Evolutionary conservation across 2,888 invertebrate species (phyloP).

Genomic region (Temnothorax ravouxi): DNA sequence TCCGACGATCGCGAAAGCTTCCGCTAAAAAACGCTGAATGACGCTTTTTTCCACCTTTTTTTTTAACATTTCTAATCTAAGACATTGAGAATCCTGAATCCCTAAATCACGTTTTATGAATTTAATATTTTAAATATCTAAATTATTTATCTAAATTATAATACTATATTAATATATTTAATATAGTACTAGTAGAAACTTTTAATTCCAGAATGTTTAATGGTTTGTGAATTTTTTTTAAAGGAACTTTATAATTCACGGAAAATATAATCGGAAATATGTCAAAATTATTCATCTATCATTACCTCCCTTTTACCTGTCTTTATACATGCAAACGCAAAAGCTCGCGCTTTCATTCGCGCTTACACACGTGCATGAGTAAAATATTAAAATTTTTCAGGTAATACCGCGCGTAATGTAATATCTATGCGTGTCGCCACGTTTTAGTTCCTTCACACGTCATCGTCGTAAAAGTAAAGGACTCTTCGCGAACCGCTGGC

Average conservation of each 20-base stretch:
- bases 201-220: not conserved
- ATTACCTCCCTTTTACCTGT: not conserved
- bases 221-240: not conserved
- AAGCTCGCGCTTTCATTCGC: not conserved
- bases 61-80: not conserved
- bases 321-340: not conserved
- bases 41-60: not conserved
- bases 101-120: not conserved
- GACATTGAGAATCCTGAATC: not conserved
- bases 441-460: slow-evolving; percentile 39
- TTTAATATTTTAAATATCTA: not conserved
- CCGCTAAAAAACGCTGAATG: not conserved
- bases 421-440: slow-evolving; percentile 44
- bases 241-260: not conserved
- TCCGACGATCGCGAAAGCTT: not conserved
- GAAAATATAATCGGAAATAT: slow-evolving; percentile 12
- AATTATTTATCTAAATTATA: not conserved
- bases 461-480: slow-evolving; percentile 37
- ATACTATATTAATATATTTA: no score
- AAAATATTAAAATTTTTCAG: slow-evolving; percentile 34
- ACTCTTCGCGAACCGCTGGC: slow-evolving; percentile 34
- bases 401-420: slow-evolving; percentile 39
- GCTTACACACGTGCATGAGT: slow-evolving; percentile 17
- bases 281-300: slow-evolving; percentile 21
- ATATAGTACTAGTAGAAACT: not conserved